phyloP scores from a whole-genome alignment of 2,888 invertebrate genomes.

The Bembecia ichneumoniformis region DNA sequence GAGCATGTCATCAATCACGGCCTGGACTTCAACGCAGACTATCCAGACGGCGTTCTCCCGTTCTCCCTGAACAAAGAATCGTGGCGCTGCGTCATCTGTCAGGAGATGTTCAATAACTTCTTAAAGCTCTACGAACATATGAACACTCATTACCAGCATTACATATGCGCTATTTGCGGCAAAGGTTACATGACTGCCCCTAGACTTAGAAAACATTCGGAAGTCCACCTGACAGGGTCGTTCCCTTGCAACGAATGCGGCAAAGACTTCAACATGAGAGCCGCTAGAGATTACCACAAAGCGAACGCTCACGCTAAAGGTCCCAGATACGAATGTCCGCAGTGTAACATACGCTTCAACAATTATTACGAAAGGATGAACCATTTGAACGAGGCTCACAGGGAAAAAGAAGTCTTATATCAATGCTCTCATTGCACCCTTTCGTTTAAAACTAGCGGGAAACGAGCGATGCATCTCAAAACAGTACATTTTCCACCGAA shows the following conservation, averaged over 20 bases:
- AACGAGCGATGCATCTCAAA: conserved; percentile 43
- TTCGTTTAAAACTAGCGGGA: conserved; percentile 53
- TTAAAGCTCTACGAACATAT: conserved; percentile 60
- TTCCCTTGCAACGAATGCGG: conserved; percentile 55
- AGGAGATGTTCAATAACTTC: conserved; percentile 50
- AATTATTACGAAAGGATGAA: conserved; percentile 54
- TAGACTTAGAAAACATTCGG: conserved; percentile 54
- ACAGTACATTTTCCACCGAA: conserved; percentile 47
- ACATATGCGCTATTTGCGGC: conserved; percentile 57
- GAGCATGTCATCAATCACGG: conserved; percentile 46
- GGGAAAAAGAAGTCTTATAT: conserved; percentile 46
- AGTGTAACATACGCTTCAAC: conserved; percentile 49
- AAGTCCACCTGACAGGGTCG: conserved; percentile 50
- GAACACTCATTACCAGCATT: conserved; percentile 59
- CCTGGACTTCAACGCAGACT: conserved; percentile 31
- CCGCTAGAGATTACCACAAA: conserved; percentile 52
- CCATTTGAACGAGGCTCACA: conserved; percentile 51
- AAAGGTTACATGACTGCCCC: conserved; percentile 61
- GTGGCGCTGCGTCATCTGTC: conserved; percentile 52
- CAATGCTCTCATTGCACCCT: conserved; percentile 46
- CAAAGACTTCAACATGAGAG: conserved; percentile 43
- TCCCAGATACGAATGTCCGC: conserved; percentile 55
- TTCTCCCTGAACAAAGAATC: conserved; percentile 48
- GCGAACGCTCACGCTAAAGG: conserved; percentile 47
- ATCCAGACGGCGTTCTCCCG: conserved; percentile 55